Evolutionary conservation across 2,888 invertebrate genomes (phyloP), one percentile per base, ranked within the genome.

Genomic region (Plebejus anna): DNA sequence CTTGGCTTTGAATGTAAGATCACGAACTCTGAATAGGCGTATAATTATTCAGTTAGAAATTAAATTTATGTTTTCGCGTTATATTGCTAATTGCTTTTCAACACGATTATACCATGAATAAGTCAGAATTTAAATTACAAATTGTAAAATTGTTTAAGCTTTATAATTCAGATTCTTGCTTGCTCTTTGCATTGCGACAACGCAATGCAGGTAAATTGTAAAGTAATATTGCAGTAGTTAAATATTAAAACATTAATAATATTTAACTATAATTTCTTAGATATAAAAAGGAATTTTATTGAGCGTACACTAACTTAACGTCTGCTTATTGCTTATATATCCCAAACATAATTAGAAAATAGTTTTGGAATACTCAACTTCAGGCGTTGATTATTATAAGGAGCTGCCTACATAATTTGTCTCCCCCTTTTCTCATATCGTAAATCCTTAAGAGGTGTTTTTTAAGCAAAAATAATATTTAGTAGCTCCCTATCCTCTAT

Each of bases 61-160:
- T 13, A 36, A 66, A 66, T 66, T 66, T 16, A 66, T 36, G 32
- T 36, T 4, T 36, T 66, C 66, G 1, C 66, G 11, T 66, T 66
- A 32, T 66, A 36, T 66, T 36, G 28, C 32, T 66, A 36, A 66
- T 66, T 66, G 66, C 32, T 66, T 66, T 66, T 13, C 66, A 66
- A 32, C 32, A 36, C 16, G 66, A 66, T 66, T 66, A 66, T 66
- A 28, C 28, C 11, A 28, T 13, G 1, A 32, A 32, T 66, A 66
- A 66, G 32, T 66, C 4, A 36, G 22, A 6, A 66, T 32, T 32
- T 0, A 36, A 66, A 66, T 32, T 13, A 5, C 32, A 66, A 32
- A 3, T 66, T 32, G 61, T 9, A 61, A 28, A 61, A 28, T 9
- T 61, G 1, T 32, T 13, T 13, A 5, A 32, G 66, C 66, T 66